Evolutionary conservation across 2,113 vertebrate species (phyloP).

Genomic region (Coptodon bakossiorum): DNA sequence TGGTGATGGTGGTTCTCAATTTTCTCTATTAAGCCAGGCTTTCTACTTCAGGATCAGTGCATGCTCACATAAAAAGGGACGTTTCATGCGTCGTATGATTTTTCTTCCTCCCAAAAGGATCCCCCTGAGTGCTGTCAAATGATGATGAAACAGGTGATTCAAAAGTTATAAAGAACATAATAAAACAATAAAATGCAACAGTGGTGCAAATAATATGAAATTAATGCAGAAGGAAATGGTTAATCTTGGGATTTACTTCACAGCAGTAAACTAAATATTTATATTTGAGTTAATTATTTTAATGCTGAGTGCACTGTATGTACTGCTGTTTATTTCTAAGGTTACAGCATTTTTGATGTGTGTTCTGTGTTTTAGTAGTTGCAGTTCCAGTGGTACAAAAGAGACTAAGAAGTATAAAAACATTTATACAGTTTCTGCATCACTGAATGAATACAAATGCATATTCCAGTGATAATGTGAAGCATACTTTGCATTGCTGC

Average conservation of each 20-base stretch:
- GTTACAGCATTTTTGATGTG: not conserved
- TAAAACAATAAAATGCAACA: not conserved
- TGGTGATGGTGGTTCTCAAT: not conserved
- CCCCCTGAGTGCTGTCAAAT: not conserved
- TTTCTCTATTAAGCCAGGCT: not conserved
- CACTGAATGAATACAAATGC: not conserved
- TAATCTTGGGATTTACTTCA: not conserved
- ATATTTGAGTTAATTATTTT: not conserved
- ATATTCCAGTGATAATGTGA: not conserved
- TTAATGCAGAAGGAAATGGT: not conserved
- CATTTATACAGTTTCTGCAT: not conserved
- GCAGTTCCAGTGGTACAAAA: not conserved
- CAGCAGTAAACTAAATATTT: not conserved
- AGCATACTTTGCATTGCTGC: not conserved
- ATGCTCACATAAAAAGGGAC: not conserved
- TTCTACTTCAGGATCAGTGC: not conserved
- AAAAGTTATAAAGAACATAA: not conserved
- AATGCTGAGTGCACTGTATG: not conserved
- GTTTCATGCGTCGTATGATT: not conserved
- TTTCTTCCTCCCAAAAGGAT: not conserved
- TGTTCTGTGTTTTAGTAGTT: not conserved
- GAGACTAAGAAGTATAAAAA: not conserved
- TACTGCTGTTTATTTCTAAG: not conserved
- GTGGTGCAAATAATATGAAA: not conserved
- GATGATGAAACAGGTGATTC: not conserved